phyloP scores from a whole-genome alignment of 2,797 vertebrate species.

The Cirrhinus mrigala region DNA sequence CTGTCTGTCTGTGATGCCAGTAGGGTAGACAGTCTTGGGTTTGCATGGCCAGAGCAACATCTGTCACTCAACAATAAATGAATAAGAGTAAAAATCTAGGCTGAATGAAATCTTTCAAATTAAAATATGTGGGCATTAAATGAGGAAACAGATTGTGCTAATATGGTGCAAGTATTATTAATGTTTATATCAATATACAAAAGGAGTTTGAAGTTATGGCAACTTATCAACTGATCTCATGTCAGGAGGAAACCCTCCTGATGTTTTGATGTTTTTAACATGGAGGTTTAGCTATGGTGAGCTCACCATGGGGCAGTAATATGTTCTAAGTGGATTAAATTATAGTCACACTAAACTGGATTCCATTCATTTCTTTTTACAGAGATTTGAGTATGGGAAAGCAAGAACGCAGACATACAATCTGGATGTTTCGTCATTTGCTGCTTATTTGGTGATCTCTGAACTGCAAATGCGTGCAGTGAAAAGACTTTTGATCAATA shows the following conservation, averaged over 20 bases:
- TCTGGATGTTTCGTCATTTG: not conserved
- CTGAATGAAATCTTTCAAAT: not conserved
- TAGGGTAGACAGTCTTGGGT: conserved; percentile 8
- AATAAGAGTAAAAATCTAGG: not conserved
- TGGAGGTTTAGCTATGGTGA: not conserved
- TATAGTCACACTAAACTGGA: not conserved
- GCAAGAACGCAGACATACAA: not conserved
- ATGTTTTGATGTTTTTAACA: not conserved
- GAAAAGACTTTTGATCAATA: not conserved
- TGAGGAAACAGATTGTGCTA: not conserved
- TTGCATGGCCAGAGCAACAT: not conserved
- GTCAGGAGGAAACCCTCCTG: not conserved
- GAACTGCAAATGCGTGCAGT: not conserved
- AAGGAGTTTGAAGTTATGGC: not conserved
- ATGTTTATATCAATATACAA: not conserved
- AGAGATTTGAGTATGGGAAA: not conserved
- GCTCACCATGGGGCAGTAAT: not conserved
- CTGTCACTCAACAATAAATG: conserved; percentile 20
- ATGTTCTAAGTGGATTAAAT: not conserved
- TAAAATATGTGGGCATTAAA: not conserved
- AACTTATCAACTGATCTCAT: not conserved
- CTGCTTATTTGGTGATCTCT: not conserved
- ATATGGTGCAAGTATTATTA: conserved; percentile 9
- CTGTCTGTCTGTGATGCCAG: conserved; percentile 57
- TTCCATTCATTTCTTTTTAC: not conserved